Base-by-base conservation (phyloP, 2,113 vertebrate genomes). In the Mus pahari region DNA sequence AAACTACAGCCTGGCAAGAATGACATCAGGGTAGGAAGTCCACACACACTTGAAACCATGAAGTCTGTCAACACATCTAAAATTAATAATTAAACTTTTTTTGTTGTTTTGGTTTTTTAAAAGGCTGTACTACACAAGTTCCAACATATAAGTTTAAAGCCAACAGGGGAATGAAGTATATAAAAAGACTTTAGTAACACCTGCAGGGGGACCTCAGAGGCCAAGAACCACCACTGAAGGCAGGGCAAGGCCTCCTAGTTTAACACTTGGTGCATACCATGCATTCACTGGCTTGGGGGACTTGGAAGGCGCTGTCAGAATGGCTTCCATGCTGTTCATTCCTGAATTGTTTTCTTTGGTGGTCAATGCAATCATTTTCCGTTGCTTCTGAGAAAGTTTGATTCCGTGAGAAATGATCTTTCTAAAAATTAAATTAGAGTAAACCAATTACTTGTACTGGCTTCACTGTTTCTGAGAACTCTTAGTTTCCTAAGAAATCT, bases 331-430 rank as follows among this genome's bases (percentile, higher is more conserved):
- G 96, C 74, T 98, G 92, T 73, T 97, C n/a, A 62, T 87, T 97
- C 96, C 95, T 95, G 97, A 94, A 90, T 88, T 98, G 82, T 97
- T 98, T 92, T 99, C 99, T 98, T 99, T 99, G 94, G 97, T 98
- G 95, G 99, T 99, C 99, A 99, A 96, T 81, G 99, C 99, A 96
- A 99, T 99, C 99, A 99, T 99, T 98, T 99, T 99, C 97, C 99
- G 99, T 98, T 99, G 99, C 98, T 99, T 99, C 98, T 99, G 99
- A 97, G 99, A 99, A 97, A 99, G 98, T 95, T 99, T 99, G 93
- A 98, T 97, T 89, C 99, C 98, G 98, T 98, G 98, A 93, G 98
- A 97, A 81, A 96, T 96, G 71, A 98, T 96, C 98, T 99, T 99
- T 96, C 98, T 98, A 97, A 96, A 97, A 98, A 98, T 92, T 58